Percentiles rank a stretch among this genome's conserved stretches.
Evolutionary conservation across 2,113 vertebrate species (phyloP).

Genomic region (Semnopithecus entellus): DNA sequence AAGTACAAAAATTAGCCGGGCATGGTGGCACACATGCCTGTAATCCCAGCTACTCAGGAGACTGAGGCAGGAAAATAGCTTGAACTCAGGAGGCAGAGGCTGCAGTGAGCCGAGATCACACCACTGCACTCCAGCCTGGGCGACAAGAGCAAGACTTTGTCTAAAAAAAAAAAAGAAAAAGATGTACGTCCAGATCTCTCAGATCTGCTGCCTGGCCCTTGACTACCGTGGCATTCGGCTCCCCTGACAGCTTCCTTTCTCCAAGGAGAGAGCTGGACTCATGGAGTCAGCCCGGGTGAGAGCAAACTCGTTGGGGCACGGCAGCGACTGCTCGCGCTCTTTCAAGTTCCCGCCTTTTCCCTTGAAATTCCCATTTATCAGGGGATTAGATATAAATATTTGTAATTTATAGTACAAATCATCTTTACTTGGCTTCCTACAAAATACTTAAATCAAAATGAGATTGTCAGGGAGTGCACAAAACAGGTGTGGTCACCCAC

Average conservation of each 20-base stretch:
- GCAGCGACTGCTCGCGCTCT: not conserved
- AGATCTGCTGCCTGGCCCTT: not conserved
- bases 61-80: no score
- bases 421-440: not conserved
- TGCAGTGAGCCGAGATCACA: no score
- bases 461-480: not conserved
- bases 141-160: no score
- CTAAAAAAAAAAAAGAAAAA: no score
- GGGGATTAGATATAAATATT: not conserved
- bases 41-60: no score
- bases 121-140: no score
- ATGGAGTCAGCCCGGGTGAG: not conserved
- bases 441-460: not conserved
- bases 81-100: no score
- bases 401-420: not conserved
- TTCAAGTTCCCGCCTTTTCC: not conserved
- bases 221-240: not conserved
- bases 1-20: no score
- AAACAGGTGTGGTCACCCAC: not conserved
- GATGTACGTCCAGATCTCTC: not conserved
- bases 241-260: no score
- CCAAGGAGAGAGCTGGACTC: not conserved
- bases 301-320: rapidly evolving
- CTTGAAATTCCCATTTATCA: not conserved
- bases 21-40: no score